These are phyloP conservation scores for Muricea muricata DNA, from an alignment of 92 coral and sea anemone genomes.

Conservation along the genomic window DNA sequence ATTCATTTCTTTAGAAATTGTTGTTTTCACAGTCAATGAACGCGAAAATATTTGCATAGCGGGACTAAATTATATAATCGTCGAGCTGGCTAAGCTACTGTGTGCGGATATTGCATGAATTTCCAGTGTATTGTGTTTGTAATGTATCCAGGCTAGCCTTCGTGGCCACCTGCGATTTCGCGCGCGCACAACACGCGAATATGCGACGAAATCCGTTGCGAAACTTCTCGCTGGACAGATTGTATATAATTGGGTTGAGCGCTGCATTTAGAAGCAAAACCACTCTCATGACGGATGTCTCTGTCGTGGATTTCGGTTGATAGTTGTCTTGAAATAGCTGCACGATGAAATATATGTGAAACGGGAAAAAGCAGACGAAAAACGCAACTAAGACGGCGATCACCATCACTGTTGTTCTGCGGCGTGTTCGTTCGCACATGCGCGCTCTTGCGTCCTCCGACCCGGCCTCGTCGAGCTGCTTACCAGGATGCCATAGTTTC, in stretches of 20 bases:
- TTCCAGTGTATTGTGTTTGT: neutral
- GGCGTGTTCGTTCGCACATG: constrained; percentile 3
- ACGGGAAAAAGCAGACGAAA: neutral
- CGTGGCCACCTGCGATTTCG: neutral
- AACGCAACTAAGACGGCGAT: neutral
- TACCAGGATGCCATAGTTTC: neutral
- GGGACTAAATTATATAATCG: no score
- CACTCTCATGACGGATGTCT: neutral
- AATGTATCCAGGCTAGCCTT: neutral
- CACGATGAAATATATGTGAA: neutral
- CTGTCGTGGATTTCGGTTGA: neutral
- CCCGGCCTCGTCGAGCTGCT: neutral
- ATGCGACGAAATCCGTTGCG: neutral
- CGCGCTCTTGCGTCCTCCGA: neutral
- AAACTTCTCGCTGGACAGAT: neutral
- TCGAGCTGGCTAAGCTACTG: no score
- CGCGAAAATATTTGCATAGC: no score
- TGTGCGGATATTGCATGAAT: neutral
- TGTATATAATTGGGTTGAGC: neutral
- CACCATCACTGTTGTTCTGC: constrained; percentile 5
- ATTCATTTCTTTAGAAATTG: no score
- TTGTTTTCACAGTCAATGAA: no score
- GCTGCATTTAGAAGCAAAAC: neutral
- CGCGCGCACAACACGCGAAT: neutral
- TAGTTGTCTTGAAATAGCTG: neutral